These are phyloP conservation scores for Thaumetopoea pityocampa DNA, from an alignment of 1,140 invertebrate species.

Conservation along the genomic window DNA sequence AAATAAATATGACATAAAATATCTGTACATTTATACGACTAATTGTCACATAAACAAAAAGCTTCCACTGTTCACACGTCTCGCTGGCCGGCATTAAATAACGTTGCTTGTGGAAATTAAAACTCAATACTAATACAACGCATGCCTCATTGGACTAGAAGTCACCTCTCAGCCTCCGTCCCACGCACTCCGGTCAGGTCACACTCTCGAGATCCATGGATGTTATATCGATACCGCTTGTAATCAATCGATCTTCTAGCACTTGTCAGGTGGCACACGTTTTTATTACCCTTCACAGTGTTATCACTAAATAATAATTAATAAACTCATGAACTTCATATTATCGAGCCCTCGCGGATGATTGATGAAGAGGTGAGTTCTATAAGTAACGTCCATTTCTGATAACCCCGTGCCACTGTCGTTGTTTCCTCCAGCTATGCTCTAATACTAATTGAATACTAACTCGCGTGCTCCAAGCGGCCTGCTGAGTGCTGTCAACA, in stretches of 20 bases:
- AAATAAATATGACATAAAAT: too few species aligned
- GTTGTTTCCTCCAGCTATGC: conserved; percentile 14
- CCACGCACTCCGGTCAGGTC: conserved; percentile 44
- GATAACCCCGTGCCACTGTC: conserved; percentile 12
- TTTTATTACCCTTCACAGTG: conserved; percentile 23
- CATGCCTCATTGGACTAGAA: conserved; percentile 56
- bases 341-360: conserved; percentile 27
- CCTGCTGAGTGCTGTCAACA: too few species aligned
- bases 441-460: conserved; percentile 13
- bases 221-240: conserved; percentile 50
- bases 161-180: conserved; percentile 60
- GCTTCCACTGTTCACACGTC: conserved; percentile 1
- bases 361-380: conserved; percentile 63
- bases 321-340: conserved; percentile 19
- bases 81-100: conserved; percentile 23
- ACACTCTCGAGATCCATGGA: conserved; percentile 53
- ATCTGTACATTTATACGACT: too few species aligned
- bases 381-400: conserved; percentile 27
- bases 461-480: too few species aligned
- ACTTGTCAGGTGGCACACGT: conserved; percentile 60
- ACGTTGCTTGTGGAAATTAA: conserved; percentile 47
- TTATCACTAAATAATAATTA: conserved; percentile 16
- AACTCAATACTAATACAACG: conserved; percentile 40
- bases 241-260: conserved; percentile 56
- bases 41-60: too few species aligned